Evolutionary conservation across 2,797 vertebrate species (phyloP).

Genomic region (Chloroceryle amazona): DNA sequence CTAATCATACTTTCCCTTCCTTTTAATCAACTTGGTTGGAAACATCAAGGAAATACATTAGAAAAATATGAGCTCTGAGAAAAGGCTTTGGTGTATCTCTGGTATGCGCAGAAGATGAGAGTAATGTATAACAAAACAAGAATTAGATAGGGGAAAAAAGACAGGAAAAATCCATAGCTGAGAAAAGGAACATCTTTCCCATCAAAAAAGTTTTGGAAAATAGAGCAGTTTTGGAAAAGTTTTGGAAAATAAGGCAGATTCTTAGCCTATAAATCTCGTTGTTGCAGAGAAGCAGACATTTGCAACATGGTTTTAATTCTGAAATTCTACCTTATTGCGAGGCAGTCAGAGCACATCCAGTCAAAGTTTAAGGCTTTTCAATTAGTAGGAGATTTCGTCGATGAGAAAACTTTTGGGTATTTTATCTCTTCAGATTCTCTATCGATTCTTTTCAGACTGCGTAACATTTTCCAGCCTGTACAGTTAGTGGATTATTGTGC

Average conservation of each 20-base stretch:
- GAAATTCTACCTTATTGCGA: neutral
- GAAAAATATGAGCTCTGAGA: neutral
- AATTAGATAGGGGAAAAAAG: neutral
- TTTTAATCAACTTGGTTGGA: neutral
- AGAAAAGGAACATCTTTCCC: neutral
- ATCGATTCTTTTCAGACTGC: neutral
- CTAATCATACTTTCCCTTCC: neutral
- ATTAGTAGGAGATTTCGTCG: neutral
- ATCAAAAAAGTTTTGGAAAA: neutral
- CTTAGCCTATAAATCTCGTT: neutral
- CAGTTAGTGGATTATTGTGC: neutral
- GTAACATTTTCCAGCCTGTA: neutral
- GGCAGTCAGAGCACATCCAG: too few species aligned
- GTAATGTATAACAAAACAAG: neutral
- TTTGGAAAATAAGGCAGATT: neutral
- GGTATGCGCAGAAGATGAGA: accelerated
- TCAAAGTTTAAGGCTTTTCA: neutral
- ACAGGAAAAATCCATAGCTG: neutral
- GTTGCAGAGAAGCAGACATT: neutral
- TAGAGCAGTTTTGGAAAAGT: neutral
- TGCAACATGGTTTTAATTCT: neutral
- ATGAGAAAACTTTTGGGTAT: neutral
- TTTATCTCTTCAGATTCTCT: neutral
- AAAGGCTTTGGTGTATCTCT: neutral
- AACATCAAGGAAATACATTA: neutral